Percentiles rank a stretch among this genome's conserved stretches.
Conservation (phyloP, 1,140 invertebrate species). For the Macrocentrus cingulum region DNA sequence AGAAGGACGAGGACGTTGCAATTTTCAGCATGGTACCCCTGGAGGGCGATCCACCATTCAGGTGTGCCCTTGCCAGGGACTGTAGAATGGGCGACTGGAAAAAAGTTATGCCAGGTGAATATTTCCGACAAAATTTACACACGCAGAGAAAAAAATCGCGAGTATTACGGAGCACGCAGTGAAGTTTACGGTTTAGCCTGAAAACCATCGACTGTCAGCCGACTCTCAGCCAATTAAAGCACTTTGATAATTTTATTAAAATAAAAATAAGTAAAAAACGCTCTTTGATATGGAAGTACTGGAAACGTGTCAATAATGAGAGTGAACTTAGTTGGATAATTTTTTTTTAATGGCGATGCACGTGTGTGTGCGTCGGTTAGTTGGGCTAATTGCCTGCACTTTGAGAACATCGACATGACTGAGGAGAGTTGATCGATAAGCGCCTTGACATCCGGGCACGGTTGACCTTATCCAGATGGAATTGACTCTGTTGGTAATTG, state of each 20-base stretch:
- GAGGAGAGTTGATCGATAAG: no score
- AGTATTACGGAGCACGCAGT: no score
- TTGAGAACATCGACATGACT: constrained; percentile 3
- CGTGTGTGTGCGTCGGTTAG: no score
- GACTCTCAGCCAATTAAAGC: no score
- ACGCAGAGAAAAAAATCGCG: background rate
- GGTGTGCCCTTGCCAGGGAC: constrained; percentile 71
- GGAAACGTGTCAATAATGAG: constrained; percentile 39
- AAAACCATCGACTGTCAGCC: no score
- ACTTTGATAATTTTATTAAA: no score
- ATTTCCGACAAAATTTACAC: constrained; percentile 5
- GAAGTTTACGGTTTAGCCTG: no score
- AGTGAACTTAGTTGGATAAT: constrained; percentile 26
- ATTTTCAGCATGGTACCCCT: constrained; percentile 78
- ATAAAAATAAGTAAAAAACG: no score
- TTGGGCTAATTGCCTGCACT: constrained; percentile 14
- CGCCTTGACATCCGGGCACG: constrained; percentile 18
- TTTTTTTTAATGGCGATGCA: no score
- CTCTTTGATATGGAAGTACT: no score
- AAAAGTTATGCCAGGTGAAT: constrained; percentile 74
- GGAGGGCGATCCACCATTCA: constrained; percentile 73
- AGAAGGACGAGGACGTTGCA: constrained; percentile 82
- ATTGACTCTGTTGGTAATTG: constrained; percentile 24
- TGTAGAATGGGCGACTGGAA: constrained; percentile 77
- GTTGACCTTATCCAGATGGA: constrained; percentile 20